Evolutionary conservation across 2,888 invertebrate species (phyloP).

Genomic region (Sphaerophoria taeniata): DNA sequence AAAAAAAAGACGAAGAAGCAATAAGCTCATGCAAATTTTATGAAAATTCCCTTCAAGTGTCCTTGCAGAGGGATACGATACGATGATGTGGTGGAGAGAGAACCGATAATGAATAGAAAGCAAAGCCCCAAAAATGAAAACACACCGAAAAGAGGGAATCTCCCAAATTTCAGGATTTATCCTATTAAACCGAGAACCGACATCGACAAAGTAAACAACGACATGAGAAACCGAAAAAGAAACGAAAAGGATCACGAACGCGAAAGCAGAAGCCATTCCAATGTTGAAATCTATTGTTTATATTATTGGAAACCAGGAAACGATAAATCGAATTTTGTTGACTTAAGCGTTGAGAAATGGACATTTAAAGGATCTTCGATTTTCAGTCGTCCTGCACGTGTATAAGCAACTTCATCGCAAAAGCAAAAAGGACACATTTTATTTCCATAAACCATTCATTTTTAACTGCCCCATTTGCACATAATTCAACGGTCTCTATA

Average conservation of each 20-base stretch:
- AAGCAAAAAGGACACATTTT: constrained; percentile 22
- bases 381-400: constrained; percentile 9
- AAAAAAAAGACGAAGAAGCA: neutral
- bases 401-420: constrained; percentile 24
- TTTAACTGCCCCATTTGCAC: constrained; percentile 22
- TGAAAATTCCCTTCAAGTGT: constrained; percentile 50
- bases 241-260: neutral
- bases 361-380: constrained; percentile 39
- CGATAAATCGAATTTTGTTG: constrained; percentile 58
- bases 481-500: neutral
- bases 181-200: neutral
- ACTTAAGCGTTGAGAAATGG: constrained; percentile 38
- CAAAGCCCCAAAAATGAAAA: constrained; percentile 21
- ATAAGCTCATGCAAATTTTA: constrained; percentile 57
- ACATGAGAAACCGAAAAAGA: neutral
- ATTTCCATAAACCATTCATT: constrained; percentile 52
- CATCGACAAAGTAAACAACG: constrained; percentile 19
- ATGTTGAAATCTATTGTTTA: constrained; percentile 44
- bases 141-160: neutral
- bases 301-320: constrained; percentile 14
- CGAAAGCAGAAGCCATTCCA: constrained; percentile 20
- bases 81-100: neutral
- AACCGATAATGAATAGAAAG: constrained; percentile 55
- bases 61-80: constrained; percentile 29
- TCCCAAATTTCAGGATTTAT: constrained; percentile 26